Conservation (phyloP, 2,797 vertebrate species). For the Rhabdomys pumilio region DNA sequence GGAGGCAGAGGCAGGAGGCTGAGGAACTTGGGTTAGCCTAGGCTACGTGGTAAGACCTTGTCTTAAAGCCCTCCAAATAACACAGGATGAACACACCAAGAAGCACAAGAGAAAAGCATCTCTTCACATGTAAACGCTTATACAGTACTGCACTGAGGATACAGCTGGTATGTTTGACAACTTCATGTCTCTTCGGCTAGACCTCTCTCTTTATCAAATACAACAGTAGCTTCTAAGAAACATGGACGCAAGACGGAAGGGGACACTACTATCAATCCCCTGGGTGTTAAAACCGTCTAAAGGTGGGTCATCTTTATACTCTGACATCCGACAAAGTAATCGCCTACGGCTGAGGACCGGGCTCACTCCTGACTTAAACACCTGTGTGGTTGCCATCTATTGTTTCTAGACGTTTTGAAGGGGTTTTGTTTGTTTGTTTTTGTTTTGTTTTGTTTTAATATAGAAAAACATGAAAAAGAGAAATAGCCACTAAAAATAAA, state of each 20-base stretch:
- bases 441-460: constrained; percentile 34
- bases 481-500: constrained; percentile 80
- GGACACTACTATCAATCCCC: not conserved
- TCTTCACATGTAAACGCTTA: constrained; percentile 68
- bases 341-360: not conserved
- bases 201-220: constrained; percentile 61
- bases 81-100: not conserved
- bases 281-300: not conserved
- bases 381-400: not conserved
- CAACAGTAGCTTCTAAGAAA: constrained; percentile 62
- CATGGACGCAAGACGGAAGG: not conserved
- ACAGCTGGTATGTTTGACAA: constrained; percentile 64
- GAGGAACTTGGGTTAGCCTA: not conserved
- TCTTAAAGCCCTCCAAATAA: not conserved
- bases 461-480: constrained; percentile 45
- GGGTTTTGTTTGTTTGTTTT: not conserved
- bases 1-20: not conserved
- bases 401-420: not conserved
- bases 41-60: not conserved
- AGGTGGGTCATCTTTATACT: not conserved
- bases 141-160: not conserved
- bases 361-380: constrained; percentile 14
- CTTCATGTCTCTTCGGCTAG: constrained; percentile 64
- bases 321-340: not conserved
- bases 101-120: constrained; percentile 40